Conservation (phyloP, 2,113 vertebrate species). For the Donacobius atricapilla region DNA sequence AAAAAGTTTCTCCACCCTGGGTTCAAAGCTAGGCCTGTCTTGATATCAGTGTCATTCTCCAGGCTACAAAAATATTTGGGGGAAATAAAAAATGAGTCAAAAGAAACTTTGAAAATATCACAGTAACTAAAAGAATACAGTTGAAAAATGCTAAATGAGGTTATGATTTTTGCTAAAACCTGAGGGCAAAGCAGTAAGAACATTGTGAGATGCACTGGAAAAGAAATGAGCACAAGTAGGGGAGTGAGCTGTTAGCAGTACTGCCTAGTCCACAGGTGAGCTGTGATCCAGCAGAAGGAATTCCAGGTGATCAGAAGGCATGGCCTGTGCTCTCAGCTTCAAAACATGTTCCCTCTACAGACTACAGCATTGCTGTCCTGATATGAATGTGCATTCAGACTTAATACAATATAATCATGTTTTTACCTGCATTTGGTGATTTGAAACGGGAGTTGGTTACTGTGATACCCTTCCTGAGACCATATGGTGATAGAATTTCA, state of each 20-base stretch:
- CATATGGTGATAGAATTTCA: fast-evolving
- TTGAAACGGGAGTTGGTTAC: background rate
- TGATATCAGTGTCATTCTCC: background rate
- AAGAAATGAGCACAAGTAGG: fast-evolving
- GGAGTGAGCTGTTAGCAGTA: background rate
- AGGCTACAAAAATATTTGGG: background rate
- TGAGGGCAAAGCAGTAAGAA: background rate
- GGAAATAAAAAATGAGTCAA: background rate
- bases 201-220: background rate
- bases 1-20: background rate
- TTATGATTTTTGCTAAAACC: background rate
- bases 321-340: background rate
- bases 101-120: background rate
- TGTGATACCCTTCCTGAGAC: background rate
- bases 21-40: background rate
- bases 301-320: background rate
- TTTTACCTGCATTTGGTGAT: background rate
- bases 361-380: background rate
- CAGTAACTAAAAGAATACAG: background rate
- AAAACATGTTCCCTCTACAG: background rate
- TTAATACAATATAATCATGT: fast-evolving
- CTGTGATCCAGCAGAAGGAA: background rate
- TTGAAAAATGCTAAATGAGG: background rate
- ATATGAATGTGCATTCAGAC: background rate
- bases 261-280: background rate